phyloP scores from a whole-genome alignment of 2,888 invertebrate genomes.

The Fragum fragum region DNA sequence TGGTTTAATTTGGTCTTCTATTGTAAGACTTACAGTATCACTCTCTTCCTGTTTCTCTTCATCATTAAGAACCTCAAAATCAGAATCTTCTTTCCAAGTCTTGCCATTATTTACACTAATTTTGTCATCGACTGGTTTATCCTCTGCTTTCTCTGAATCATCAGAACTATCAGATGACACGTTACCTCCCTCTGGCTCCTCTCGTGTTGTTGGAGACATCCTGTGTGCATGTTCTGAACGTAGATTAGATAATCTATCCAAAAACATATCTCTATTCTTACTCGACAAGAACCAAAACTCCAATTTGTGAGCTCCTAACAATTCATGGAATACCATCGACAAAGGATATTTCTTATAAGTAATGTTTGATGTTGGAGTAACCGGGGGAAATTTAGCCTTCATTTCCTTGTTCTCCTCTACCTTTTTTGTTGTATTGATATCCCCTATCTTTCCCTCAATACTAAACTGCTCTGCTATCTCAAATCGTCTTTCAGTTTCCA shows the following conservation, averaged over 20 bases:
- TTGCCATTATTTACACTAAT: background rate
- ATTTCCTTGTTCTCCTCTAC: background rate
- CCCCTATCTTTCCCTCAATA: slow-evolving; percentile 78
- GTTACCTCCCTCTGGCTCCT: slow-evolving; percentile 83
- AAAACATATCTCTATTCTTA: slow-evolving; percentile 76
- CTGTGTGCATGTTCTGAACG: slow-evolving; percentile 80
- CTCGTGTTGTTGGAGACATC: slow-evolving; percentile 77
- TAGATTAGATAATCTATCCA: slow-evolving; percentile 78
- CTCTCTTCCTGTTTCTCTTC: slow-evolving; percentile 38
- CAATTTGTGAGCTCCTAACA: slow-evolving; percentile 70
- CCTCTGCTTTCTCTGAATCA: slow-evolving; percentile 1
- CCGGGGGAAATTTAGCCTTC: slow-evolving; percentile 27
- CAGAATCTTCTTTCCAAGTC: background rate
- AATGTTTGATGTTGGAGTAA: slow-evolving; percentile 52
- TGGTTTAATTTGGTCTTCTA: background rate
- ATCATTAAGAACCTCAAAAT: slow-evolving; percentile 25
- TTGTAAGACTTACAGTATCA: slow-evolving; percentile 4
- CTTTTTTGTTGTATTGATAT: slow-evolving; percentile 76
- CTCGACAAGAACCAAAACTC: slow-evolving; percentile 74
- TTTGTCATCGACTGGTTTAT: background rate
- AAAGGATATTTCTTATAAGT: slow-evolving; percentile 69
- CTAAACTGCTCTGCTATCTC: slow-evolving; percentile 80
- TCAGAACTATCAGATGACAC: slow-evolving; percentile 70
- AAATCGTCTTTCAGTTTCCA: slow-evolving; percentile 74
- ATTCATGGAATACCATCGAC: slow-evolving; percentile 76